phyloP scores from a whole-genome alignment of 2,888 invertebrate genomes.

The Nesidiocoris tenuis region DNA sequence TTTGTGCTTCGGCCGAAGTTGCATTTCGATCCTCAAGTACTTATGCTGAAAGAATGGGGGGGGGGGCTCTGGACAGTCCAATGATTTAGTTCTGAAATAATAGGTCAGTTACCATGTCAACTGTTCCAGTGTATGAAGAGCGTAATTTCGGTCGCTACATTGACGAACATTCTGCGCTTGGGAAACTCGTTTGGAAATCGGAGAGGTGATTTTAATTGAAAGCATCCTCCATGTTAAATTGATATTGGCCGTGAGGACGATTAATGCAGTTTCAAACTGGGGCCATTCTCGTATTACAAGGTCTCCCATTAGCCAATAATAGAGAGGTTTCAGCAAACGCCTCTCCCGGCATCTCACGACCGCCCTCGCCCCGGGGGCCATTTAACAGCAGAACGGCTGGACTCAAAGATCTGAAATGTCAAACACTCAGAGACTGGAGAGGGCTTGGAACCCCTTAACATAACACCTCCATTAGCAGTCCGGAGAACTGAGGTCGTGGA shows the following conservation, averaged over 20 bases:
- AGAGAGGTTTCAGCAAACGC: background rate
- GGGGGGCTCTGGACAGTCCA: no score
- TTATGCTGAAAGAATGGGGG: no score
- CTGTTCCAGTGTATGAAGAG: no score
- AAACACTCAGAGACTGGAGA: background rate
- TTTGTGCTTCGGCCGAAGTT: no score
- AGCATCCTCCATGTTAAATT: background rate
- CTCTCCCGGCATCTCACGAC: background rate
- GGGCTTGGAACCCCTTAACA: slow-evolving; percentile 7
- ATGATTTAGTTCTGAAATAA: no score
- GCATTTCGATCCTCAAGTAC: no score
- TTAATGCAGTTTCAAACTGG: background rate
- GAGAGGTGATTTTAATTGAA: no score
- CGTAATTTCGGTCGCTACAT: no score
- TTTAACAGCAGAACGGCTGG: background rate
- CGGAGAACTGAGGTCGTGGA: background rate
- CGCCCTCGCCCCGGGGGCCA: background rate
- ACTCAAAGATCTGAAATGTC: background rate
- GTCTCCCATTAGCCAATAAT: background rate
- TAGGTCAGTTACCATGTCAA: no score
- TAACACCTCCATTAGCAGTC: slow-evolving; percentile 11
- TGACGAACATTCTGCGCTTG: no score
- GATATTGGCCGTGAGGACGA: background rate
- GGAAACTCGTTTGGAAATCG: no score
- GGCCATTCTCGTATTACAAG: background rate